Percentiles rank a stretch among this genome's conserved stretches.
Conservation (phyloP, 1,140 invertebrate species). For the Hylyphantes graminicola region DNA sequence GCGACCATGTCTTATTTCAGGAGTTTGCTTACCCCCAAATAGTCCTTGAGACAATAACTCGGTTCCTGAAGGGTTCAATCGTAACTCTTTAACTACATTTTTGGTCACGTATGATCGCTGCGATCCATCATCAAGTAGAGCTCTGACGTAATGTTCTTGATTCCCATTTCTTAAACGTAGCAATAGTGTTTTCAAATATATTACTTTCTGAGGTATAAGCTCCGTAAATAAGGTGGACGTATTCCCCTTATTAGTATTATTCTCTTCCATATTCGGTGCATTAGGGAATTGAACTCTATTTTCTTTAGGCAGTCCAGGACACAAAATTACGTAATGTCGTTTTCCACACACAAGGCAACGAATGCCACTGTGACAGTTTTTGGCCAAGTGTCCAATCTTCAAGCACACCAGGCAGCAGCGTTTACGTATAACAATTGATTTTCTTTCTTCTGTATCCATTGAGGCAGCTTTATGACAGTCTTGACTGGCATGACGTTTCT, state of each 20-base stretch:
- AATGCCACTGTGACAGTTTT: slow-evolving; percentile 1
- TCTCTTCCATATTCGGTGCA: not conserved
- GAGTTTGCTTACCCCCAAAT: not conserved
- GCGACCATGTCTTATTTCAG: not conserved
- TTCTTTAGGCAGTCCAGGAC: not conserved
- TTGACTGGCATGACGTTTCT: not conserved
- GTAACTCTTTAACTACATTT: not conserved
- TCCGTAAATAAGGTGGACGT: not conserved
- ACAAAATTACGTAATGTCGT: slow-evolving; percentile 14
- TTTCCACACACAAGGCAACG: slow-evolving; percentile 10
- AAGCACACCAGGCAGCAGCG: slow-evolving; percentile 1
- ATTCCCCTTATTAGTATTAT: too few relatives aligned
- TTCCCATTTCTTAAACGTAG: slow-evolving; percentile 19
- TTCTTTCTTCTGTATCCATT: slow-evolving; percentile 17
- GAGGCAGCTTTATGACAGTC: slow-evolving; percentile 5
- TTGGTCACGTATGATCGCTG: slow-evolving; percentile 27
- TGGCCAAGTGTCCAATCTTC: not conserved
- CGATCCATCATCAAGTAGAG: slow-evolving; percentile 34
- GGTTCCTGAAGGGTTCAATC: not conserved
- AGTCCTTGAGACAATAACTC: not conserved
- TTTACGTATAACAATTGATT: not conserved
- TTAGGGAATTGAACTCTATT: not conserved
- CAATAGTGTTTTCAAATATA: slow-evolving; percentile 27
- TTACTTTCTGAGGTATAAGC: slow-evolving; percentile 6
- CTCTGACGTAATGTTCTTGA: slow-evolving; percentile 13